These are phyloP conservation scores for Urocolius indicus DNA, from an alignment of 2,113 vertebrate genomes.

Conservation along the genomic window DNA sequence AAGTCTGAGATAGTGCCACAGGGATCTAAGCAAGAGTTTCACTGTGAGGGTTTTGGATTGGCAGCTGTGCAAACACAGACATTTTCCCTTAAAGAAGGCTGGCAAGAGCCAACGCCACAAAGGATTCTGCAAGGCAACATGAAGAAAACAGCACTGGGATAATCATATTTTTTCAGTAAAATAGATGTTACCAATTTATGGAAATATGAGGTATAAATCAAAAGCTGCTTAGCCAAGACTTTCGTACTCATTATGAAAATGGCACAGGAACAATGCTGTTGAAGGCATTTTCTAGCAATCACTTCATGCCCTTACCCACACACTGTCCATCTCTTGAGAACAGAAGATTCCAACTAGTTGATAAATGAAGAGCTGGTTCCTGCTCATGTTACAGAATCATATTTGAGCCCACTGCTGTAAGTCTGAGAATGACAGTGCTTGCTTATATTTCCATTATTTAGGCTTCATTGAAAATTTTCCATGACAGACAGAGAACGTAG, in stretches of 20 bases:
- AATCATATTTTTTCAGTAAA: neutral
- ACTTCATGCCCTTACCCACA: neutral
- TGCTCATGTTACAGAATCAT: neutral
- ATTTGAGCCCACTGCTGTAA: neutral
- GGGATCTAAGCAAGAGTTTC: neutral
- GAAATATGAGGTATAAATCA: neutral
- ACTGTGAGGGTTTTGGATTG: neutral
- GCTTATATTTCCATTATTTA: neutral
- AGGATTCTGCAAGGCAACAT: neutral
- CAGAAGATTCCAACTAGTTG: neutral
- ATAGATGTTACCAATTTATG: neutral
- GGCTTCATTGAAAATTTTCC: neutral
- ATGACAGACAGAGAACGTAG: neutral
- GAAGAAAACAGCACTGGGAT: neutral
- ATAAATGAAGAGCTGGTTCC: neutral
- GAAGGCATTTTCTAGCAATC: neutral
- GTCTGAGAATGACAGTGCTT: fast-evolving
- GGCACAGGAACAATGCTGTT: fast-evolving
- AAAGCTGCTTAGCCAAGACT: neutral
- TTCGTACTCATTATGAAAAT: neutral
- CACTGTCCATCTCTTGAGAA: neutral
- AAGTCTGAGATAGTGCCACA: fast-evolving
- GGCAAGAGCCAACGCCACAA: fast-evolving
- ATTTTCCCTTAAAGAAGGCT: neutral
- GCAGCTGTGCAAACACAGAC: neutral